Percentiles rank a stretch among this genome's conserved stretches.
These are phyloP conservation scores for Synanthedon vespiformis DNA, from an alignment of 2,888 invertebrate genomes.

Conservation along the genomic window DNA sequence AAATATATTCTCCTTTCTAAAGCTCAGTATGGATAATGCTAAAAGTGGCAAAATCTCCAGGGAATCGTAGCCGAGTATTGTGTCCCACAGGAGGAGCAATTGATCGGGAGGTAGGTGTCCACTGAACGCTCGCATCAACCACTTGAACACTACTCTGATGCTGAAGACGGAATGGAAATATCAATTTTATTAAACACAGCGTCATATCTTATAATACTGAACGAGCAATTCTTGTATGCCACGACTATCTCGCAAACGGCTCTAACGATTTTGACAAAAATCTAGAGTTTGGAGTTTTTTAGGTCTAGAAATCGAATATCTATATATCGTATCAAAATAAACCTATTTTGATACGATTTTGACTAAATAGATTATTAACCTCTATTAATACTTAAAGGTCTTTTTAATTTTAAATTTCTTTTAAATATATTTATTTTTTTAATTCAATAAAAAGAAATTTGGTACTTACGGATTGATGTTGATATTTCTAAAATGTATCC, in stretches of 20 bases:
- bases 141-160: conserved; percentile 91
- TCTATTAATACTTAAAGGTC: no score
- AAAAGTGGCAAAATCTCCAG: conserved; percentile 89
- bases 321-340: no score
- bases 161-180: conserved; percentile 55
- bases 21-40: conserved; percentile 86
- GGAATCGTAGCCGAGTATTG: conserved; percentile 90
- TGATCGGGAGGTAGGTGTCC: conserved; percentile 95
- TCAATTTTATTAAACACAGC: not conserved
- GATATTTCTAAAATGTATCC: conserved; percentile 90
- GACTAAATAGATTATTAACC: no score
- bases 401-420: no score
- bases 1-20: conserved; percentile 87
- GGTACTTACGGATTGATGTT: conserved; percentile 90
- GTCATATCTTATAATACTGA: no score
- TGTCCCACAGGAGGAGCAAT: conserved; percentile 91
- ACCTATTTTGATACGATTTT: no score
- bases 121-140: conserved; percentile 96
- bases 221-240: no score
- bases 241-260: no score
- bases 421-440: no score
- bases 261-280: no score
- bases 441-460: not conserved
- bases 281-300: no score
- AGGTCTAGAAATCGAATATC: no score